Conservation (phyloP, 2,888 invertebrate species). For the Drosophila fungiperda region DNA sequence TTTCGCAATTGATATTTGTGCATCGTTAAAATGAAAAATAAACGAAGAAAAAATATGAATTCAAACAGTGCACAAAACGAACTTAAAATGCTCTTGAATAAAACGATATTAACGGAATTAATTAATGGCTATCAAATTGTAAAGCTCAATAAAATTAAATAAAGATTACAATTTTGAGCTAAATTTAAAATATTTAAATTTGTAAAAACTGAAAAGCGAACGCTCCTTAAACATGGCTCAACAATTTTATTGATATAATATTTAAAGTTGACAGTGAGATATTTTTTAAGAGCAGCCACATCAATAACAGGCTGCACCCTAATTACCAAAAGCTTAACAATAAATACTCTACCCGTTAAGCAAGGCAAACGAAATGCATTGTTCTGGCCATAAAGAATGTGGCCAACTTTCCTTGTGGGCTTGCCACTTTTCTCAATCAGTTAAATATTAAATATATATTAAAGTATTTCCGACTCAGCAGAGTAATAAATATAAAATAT, state of each 20-base stretch:
- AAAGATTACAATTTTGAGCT: background rate
- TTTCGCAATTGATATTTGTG: slow-evolving; percentile 62
- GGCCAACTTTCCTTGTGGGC: background rate
- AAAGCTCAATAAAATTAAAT: background rate
- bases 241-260: background rate
- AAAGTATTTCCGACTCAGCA: too few species aligned
- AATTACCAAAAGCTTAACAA: background rate
- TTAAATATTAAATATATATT: background rate
- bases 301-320: background rate
- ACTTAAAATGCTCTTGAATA: slow-evolving; percentile 32
- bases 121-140: background rate
- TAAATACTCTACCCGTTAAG: slow-evolving; percentile 35
- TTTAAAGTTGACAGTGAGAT: background rate
- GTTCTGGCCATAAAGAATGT: background rate
- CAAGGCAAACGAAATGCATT: slow-evolving; percentile 37
- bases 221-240: background rate
- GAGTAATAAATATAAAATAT: too few species aligned
- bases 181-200: background rate
- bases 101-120: background rate
- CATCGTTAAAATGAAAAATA: slow-evolving; percentile 39
- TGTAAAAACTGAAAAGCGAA: background rate
- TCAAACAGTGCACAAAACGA: slow-evolving; percentile 3
- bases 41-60: slow-evolving; percentile 10
- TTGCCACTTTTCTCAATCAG: background rate
- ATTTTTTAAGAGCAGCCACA: background rate